phyloP scores from a whole-genome alignment of 2,113 vertebrate genomes.

The Xenopus borealis region DNA sequence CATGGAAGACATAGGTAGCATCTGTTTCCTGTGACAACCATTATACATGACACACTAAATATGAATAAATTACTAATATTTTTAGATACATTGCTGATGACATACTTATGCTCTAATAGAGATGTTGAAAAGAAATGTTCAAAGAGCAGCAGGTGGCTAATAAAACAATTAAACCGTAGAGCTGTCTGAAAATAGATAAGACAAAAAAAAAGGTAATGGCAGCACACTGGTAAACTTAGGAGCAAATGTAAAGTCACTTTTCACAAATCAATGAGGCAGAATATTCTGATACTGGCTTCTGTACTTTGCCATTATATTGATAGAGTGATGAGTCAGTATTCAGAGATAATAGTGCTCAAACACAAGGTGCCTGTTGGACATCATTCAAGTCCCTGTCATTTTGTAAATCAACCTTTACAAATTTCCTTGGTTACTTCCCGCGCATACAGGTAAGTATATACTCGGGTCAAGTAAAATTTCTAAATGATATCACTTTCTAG shows the following conservation, averaged over 20 bases:
- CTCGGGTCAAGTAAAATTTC: too few relatives aligned
- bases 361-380: too few relatives aligned
- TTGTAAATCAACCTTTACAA: too few relatives aligned
- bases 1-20: background rate
- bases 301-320: too few relatives aligned
- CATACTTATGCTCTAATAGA: constrained; percentile 57
- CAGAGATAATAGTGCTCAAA: too few relatives aligned
- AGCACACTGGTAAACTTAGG: background rate
- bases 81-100: constrained; percentile 54
- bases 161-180: constrained; percentile 53
- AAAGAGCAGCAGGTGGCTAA: constrained; percentile 54
- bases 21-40: constrained; percentile 48
- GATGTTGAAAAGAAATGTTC: constrained; percentile 34
- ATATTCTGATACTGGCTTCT: too few relatives aligned
- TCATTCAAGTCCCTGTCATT: too few relatives aligned
- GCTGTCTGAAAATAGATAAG: constrained; percentile 44
- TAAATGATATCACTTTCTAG: too few relatives aligned
- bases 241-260: constrained; percentile 14
- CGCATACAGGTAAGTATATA: too few relatives aligned
- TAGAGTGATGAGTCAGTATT: too few relatives aligned
- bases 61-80: constrained; percentile 55
- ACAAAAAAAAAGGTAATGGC: constrained; percentile 19
- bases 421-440: too few relatives aligned
- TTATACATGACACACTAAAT: constrained; percentile 53
- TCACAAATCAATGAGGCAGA: too few relatives aligned